phyloP scores from a whole-genome alignment of 2,113 vertebrate species.

The Orthonyx spaldingii region DNA sequence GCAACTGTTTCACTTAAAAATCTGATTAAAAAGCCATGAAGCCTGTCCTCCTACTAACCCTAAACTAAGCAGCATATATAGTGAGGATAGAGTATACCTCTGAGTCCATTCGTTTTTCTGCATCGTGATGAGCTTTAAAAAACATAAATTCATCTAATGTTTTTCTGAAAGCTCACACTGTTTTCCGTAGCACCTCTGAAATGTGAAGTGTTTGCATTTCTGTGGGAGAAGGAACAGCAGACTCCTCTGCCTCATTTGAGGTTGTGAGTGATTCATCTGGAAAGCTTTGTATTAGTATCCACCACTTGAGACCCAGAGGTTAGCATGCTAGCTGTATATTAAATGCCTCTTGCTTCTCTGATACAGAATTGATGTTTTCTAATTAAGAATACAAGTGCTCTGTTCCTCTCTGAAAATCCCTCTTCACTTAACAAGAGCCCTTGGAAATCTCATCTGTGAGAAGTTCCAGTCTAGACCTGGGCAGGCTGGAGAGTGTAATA shows the following conservation, averaged over 20 bases:
- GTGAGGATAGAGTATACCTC: background rate
- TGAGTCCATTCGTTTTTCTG: background rate
- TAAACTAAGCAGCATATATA: background rate
- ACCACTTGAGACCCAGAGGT: constrained; percentile 30
- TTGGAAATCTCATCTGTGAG: background rate
- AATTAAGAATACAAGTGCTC: constrained; percentile 48
- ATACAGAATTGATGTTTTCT: constrained; percentile 39
- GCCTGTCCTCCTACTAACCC: background rate
- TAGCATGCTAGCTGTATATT: constrained; percentile 5
- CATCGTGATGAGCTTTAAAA: background rate
- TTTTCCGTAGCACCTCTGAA: background rate
- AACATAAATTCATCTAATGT: background rate
- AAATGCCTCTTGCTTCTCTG: constrained; percentile 41
- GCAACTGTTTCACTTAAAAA: background rate
- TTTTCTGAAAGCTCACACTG: background rate
- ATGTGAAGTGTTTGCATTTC: background rate
- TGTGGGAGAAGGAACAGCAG: background rate
- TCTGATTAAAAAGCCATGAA: background rate
- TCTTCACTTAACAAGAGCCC: constrained; percentile 23
- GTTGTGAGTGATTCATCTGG: background rate
- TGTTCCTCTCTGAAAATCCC: constrained; percentile 38
- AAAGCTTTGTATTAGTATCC: constrained; percentile 16
- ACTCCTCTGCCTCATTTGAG: background rate
- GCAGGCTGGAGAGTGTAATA: background rate
- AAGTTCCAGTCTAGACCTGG: background rate